Evolutionary conservation across 2,888 invertebrate genomes (phyloP).

Genomic region (Urechis unicinctus): DNA sequence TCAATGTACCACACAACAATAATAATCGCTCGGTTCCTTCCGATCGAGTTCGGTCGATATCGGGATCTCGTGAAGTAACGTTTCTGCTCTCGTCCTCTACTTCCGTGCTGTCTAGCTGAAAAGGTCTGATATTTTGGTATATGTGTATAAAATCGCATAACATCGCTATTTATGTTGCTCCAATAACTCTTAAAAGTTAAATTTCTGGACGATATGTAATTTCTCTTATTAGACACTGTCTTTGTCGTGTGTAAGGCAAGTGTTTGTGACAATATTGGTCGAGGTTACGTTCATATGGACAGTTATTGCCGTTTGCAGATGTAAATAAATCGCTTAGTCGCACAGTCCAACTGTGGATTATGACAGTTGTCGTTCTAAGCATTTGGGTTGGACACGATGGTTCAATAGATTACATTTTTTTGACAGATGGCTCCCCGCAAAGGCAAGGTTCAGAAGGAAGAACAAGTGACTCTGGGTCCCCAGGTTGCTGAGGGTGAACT

Average conservation of each 20-base stretch:
- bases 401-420: too few relatives aligned
- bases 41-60: conserved; percentile 4
- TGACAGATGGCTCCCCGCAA: conserved; percentile 86
- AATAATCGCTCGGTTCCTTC: conserved; percentile 28
- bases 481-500: conserved; percentile 95
- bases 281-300: too few relatives aligned
- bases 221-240: too few relatives aligned
- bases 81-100: conserved; percentile 3
- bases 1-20: conserved; percentile 32
- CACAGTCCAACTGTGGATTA: too few relatives aligned
- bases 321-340: too few relatives aligned
- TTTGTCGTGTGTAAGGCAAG: too few relatives aligned
- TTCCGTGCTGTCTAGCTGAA: neutral
- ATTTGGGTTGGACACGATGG: too few relatives aligned
- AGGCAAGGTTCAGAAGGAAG: conserved; percentile 85
- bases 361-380: too few relatives aligned
- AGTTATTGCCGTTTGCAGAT: too few relatives aligned
- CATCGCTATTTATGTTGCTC: neutral
- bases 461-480: conserved; percentile 91
- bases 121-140: neutral
- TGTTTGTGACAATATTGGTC: too few relatives aligned
- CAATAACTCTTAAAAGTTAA: neutral
- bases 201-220: too few relatives aligned
- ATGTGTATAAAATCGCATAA: neutral
- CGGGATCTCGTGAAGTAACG: conserved; percentile 11